Conservation (phyloP, 2,888 invertebrate genomes). For the Cantharis lateralis region DNA sequence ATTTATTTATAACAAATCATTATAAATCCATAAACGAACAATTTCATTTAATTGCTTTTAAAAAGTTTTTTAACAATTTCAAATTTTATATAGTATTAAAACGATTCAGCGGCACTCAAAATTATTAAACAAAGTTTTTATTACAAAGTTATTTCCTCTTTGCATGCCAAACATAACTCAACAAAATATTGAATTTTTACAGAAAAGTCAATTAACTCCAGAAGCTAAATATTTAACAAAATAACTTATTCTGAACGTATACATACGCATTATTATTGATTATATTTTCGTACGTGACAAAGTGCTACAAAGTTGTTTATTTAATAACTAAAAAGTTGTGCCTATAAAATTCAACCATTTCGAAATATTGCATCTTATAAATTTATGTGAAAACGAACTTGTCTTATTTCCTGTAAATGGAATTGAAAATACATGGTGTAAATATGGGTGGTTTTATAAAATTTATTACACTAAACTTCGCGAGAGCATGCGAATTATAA, state of each 20-base stretch:
- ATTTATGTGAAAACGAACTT: slow-evolving; percentile 37
- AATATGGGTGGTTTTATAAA: slow-evolving; percentile 23
- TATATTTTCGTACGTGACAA: neutral
- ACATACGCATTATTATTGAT: neutral
- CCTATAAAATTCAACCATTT: neutral
- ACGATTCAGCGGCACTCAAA: neutral
- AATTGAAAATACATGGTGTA: slow-evolving; percentile 34
- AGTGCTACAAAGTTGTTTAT: neutral
- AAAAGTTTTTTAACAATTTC: neutral
- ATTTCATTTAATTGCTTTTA: neutral
- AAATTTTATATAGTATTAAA: neutral
- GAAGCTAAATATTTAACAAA: neutral
- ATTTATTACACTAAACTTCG: slow-evolving; percentile 23
- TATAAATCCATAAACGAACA: neutral
- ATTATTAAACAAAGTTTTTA: neutral
- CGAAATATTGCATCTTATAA: slow-evolving; percentile 20
- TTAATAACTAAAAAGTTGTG: slow-evolving; percentile 2
- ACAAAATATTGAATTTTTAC: neutral
- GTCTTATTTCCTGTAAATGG: slow-evolving; percentile 41
- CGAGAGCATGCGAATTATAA: slow-evolving; percentile 2
- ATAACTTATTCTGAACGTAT: neutral
- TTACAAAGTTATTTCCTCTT: neutral
- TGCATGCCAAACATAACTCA: neutral
- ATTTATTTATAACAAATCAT: too few relatives aligned
- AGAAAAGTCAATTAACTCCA: neutral